Evolutionary conservation across 2,113 vertebrate genomes (phyloP), one percentile per base, ranked within the genome.

Genomic region (Callospermophilus lateralis): DNA sequence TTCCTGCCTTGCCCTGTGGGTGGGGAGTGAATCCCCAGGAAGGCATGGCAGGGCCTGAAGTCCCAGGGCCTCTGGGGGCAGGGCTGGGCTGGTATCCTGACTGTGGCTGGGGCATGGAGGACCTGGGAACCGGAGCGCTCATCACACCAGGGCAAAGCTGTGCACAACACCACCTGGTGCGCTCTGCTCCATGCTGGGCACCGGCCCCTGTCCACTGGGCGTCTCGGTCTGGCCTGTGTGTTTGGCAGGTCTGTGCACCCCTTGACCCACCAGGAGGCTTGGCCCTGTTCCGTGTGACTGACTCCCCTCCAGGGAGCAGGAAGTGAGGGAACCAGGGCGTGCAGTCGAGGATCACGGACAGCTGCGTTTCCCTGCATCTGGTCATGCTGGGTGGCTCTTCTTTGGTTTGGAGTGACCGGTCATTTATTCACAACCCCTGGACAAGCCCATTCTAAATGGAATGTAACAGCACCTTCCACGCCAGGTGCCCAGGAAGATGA

Each of bases 191-290:
- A 8, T 15, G n/a, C 26, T 13, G 0, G 24, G 37, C 19, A 51
- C 1, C 68, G 22, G 3, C 20, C 3, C 9, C 6, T 4, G 5
- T 30, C 32, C 22, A 6, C 17, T 13, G 7, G 10, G 15, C 39
- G 6, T 24, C 39, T 67, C 30, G 58, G 28, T 1, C 65, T 4
- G 8, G 24, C 68, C 81, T 11, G 5, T 84, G 70, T 12, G 4
- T 13, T 30, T 15, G 6, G 12, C 13, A 37, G 8, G 9, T 30
- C 42, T 3, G 0, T 0, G 0, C 0, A 0, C 30, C 76, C 48
- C 39, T 76, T 0, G 3, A 42, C 22, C 37, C 1, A 5, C 61
- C 1, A 26, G 6, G 11, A 61, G n/a, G 55, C 10, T 0, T 20
- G 0, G 30, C 76, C 58, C 39, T 16, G 11, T 37, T 0, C 17